Conservation (phyloP, 1,140 invertebrate genomes). For the Euschistus heros region DNA sequence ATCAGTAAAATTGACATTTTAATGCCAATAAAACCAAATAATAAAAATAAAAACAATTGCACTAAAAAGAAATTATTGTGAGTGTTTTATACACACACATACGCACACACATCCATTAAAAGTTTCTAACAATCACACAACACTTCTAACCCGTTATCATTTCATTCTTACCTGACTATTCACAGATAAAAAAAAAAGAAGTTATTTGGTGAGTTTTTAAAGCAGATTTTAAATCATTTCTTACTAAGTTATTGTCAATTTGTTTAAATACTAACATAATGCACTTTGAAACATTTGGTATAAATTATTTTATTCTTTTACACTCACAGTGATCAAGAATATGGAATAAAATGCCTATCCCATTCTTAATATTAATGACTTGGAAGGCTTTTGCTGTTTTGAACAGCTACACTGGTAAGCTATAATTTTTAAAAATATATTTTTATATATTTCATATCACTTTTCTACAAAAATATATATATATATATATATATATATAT, state of each 20-base stretch:
- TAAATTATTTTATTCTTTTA: constrained; percentile 5
- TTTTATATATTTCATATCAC: background rate
- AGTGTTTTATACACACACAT: background rate
- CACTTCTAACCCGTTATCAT: background rate
- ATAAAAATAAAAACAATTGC: constrained; percentile 9
- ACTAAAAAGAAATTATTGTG: constrained; percentile 10
- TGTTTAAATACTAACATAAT: background rate
- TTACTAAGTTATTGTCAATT: background rate
- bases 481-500: background rate
- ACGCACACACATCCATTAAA: background rate
- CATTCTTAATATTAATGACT: constrained; percentile 12
- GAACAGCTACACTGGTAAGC: background rate
- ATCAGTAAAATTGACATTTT: background rate
- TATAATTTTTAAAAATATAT: background rate
- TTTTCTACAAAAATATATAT: background rate
- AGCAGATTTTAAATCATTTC: background rate
- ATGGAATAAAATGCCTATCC: background rate
- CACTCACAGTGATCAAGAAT: constrained; percentile 10
- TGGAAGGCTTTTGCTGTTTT: constrained; percentile 11
- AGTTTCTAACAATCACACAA: too few relatives aligned
- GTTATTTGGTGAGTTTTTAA: constrained; percentile 5
- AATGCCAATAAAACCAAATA: background rate
- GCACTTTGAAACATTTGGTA: constrained; percentile 4
- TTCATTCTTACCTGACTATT: background rate
- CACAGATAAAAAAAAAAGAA: background rate